These are phyloP conservation scores for Bombylius major DNA, from an alignment of 2,888 invertebrate species.

Conservation along the genomic window DNA sequence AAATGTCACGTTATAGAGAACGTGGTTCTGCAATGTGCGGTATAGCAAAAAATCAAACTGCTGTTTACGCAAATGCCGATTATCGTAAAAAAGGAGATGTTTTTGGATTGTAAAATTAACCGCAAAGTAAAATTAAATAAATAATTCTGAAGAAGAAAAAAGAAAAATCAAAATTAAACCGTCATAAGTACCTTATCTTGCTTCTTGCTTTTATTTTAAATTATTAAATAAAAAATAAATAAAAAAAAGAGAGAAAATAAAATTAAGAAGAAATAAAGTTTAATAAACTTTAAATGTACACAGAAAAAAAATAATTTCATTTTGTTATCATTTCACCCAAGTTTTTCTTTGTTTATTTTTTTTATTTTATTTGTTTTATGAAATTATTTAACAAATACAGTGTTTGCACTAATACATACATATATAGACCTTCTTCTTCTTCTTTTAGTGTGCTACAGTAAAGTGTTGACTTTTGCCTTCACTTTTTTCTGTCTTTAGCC, in stretches of 20 bases:
- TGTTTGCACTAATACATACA: no score
- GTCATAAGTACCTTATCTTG: not conserved
- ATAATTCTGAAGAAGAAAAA: not conserved
- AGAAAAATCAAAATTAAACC: not conserved
- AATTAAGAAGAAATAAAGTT: not conserved
- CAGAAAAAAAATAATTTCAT: no score
- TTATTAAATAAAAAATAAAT: no score
- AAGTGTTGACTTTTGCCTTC: no score
- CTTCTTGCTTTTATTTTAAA: not conserved
- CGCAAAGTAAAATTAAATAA: not conserved
- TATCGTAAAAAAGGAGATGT: slow-evolving; percentile 72
- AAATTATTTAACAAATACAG: no score
- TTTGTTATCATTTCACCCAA: no score
- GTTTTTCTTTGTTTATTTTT: no score
- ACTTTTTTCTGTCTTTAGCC: no score
- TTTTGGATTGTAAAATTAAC: slow-evolving; percentile 44
- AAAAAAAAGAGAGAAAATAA: not conserved
- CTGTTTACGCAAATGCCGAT: slow-evolving; percentile 65
- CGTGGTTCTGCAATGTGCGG: slow-evolving; percentile 64
- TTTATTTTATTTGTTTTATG: no score
- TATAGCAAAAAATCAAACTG: slow-evolving; percentile 45
- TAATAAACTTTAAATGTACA: not conserved
- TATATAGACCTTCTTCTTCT: no score
- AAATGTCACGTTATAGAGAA: slow-evolving; percentile 44
- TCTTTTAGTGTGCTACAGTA: no score